Conservation (phyloP, 30 jellyfish, hydroid and myxozoan genomes). For the Aurelia aurita region DNA sequence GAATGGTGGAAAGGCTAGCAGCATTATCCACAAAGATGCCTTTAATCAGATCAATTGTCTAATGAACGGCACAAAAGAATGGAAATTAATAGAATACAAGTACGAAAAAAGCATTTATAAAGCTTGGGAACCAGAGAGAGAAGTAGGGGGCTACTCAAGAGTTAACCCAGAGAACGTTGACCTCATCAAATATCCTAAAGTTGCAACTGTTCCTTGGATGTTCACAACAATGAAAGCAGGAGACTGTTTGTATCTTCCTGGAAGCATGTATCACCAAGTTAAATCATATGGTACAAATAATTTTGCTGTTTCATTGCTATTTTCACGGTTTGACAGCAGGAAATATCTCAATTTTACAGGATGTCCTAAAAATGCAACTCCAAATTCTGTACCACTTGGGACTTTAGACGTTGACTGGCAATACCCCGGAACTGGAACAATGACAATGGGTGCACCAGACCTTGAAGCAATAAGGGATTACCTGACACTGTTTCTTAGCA, state of each 20-base stretch:
- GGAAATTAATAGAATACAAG: slow-evolving; percentile 78
- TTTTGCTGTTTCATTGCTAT: slow-evolving; percentile 75
- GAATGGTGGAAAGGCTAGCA: slow-evolving; percentile 78
- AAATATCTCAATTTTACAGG: slow-evolving; percentile 57
- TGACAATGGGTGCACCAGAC: slow-evolving; percentile 88
- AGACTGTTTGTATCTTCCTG: slow-evolving; percentile 83
- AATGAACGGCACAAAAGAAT: slow-evolving; percentile 81
- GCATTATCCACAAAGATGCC: slow-evolving; percentile 84
- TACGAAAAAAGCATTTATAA: slow-evolving; percentile 69
- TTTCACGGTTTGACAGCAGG: slow-evolving; percentile 61
- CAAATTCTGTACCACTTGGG: slow-evolving; percentile 12
- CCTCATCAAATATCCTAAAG: slow-evolving; percentile 66
- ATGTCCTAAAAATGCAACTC: slow-evolving; percentile 30
- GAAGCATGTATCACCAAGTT: slow-evolving; percentile 85
- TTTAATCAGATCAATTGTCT: slow-evolving; percentile 81
- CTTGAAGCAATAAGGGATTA: slow-evolving; percentile 15
- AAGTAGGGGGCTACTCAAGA: slow-evolving; percentile 79
- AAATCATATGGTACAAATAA: slow-evolving; percentile 71
- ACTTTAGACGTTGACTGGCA: slow-evolving; percentile 85
- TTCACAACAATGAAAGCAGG: slow-evolving; percentile 58
- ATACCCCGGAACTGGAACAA: slow-evolving; percentile 78
- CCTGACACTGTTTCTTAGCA: background rate
- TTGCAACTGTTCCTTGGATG: slow-evolving; percentile 79
- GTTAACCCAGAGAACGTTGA: slow-evolving; percentile 79
- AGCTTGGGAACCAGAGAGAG: slow-evolving; percentile 82